Evolutionary conservation across 2,797 vertebrate species (phyloP).

Genomic region (Melanotaenia parkinsoni): DNA sequence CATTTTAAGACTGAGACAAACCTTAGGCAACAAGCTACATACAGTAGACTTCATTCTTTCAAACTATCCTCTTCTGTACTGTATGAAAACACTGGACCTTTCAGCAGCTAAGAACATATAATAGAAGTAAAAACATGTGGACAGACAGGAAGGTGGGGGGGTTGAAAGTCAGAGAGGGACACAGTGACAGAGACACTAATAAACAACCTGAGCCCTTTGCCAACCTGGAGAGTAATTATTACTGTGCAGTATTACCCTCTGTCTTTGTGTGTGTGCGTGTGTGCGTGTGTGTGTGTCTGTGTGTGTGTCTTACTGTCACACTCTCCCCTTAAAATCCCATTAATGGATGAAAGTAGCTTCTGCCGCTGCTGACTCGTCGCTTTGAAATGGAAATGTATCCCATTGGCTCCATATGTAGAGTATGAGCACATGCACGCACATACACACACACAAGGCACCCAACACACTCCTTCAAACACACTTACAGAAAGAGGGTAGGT

Average conservation of each 20-base stretch:
- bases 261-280: slow-evolving; percentile 9
- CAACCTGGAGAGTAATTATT: slow-evolving; percentile 71
- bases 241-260: slow-evolving; percentile 56
- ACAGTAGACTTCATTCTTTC: slow-evolving; percentile 30
- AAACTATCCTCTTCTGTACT: slow-evolving; percentile 37
- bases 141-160: slow-evolving; percentile 25
- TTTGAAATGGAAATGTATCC: slow-evolving; percentile 83
- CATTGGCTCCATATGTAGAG: slow-evolving; percentile 77
- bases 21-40: slow-evolving; percentile 16
- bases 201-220: slow-evolving; percentile 60
- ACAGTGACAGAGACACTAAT: slow-evolving; percentile 46
- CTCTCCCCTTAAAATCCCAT: slow-evolving; percentile 78
- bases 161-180: slow-evolving; percentile 36
- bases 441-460: slow-evolving; percentile 17
- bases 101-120: slow-evolving; percentile 39
- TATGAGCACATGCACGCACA: slow-evolving; percentile 24
- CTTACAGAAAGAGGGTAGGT: slow-evolving; percentile 48
- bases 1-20: slow-evolving; percentile 45
- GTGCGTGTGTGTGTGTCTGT: slow-evolving; percentile 1
- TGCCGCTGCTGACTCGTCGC: slow-evolving; percentile 77
- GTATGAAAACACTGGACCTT: slow-evolving; percentile 43
- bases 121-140: slow-evolving; percentile 37
- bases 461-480: slow-evolving; percentile 16
- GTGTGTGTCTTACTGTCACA: slow-evolving; percentile 60
- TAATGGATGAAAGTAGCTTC: slow-evolving; percentile 83